Base-by-base conservation (phyloP, 64 coral and sea anemone species). In the Actinia tenebrosa region DNA sequence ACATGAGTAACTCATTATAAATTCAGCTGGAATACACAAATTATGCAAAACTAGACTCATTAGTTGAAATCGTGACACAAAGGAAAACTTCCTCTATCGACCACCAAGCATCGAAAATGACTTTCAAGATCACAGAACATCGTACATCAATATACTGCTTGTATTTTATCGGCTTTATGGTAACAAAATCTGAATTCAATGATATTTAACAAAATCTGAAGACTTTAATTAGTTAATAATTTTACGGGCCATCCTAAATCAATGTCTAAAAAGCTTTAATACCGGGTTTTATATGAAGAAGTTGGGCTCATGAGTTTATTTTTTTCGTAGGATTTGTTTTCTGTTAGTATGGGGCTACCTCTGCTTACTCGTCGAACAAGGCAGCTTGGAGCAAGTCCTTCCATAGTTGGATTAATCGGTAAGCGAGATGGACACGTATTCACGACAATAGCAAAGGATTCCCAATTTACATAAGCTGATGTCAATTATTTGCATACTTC, bases 381-480 rank as follows among this genome's bases (percentile, higher is more conserved):
- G 61, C 82, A 99, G 19, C 81, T 99, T 56, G 97, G 97, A n/a
- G 97, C 91, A 37, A 92, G 93, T 30, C 97, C 97, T 60, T 85
- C 97, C 14, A 47, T 90, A 44, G 90, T 95, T 45, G 97, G 97
- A 61, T 27, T 99, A 16, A 95, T 99, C 87, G 93, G 97, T 99
- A 83, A 50, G 89, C 50, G 10, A 11, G 56, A 11, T 13, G 13
- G 56, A 58, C 56, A 58, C 56, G 56, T 58, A 58, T 16, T 55
- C 53, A 55, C 11, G 53, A 55, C 53, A 14, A 16, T 58, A 55
- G 53, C 10, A 58, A 58, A 58, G 56, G 2, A 10, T 11, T 58
- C 10, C 15, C 6, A 58, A 58, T 58, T 11, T 6, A 55, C 5
- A 55, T 11, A 58, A 13, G 56, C 56, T 58, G 56, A 58, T 11